phyloP scores from a whole-genome alignment of 2,113 vertebrate genomes.

The Nothobranchius furzeri region DNA sequence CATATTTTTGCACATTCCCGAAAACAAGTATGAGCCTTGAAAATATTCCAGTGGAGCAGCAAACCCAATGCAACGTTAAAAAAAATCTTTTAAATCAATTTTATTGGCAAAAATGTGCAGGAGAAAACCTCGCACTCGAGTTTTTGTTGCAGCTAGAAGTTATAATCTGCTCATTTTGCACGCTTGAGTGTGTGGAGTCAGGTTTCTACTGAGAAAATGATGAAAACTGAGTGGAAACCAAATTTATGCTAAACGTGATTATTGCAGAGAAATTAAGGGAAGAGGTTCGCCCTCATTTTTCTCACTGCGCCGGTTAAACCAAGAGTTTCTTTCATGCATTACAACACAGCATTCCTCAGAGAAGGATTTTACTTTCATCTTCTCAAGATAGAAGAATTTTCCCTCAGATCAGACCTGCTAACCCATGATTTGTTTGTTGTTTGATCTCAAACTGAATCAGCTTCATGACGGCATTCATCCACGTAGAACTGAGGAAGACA shows the following conservation, averaged over 20 bases:
- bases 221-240: conserved; percentile 10
- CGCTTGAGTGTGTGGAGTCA: conserved; percentile 30
- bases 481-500: too few species aligned
- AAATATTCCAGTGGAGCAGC: too few species aligned
- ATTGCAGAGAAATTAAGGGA: conserved; percentile 1
- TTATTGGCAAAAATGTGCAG: too few species aligned
- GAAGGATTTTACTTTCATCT: conserved; percentile 2
- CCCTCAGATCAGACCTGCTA: conserved; percentile 19
- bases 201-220: background rate
- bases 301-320: conserved; percentile 14
- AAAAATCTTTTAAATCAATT: too few species aligned
- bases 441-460: conserved; percentile 2
- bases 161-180: conserved; percentile 41
- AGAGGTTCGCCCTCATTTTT: conserved; percentile 17
- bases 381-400: conserved; percentile 19
- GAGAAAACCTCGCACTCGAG: background rate
- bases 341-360: conserved; percentile 31
- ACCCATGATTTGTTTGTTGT: conserved; percentile 8
- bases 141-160: conserved; percentile 12
- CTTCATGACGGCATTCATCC: background rate
- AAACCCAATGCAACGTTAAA: too few species aligned
- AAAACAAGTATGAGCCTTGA: too few species aligned
- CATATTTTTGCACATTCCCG: too few species aligned
- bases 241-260: conserved; percentile 1
- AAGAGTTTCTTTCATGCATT: conserved; percentile 30